These are phyloP conservation scores for Clangula hyemalis DNA, from an alignment of 2,797 vertebrate genomes.

Conservation along the genomic window DNA sequence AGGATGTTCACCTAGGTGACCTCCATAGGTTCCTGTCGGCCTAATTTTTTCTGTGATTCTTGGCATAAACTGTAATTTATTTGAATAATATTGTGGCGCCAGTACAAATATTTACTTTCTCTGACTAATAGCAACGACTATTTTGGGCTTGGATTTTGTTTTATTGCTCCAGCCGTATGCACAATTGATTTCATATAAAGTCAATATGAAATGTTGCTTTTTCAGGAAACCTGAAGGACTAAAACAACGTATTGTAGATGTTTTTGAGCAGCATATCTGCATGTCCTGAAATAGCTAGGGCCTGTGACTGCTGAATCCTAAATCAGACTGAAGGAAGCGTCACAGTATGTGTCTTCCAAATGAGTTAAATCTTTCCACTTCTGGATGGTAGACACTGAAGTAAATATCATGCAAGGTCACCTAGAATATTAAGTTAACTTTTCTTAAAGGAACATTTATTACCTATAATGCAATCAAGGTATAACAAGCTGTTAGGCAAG, in stretches of 20 bases:
- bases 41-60: background rate
- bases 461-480: background rate
- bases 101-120: background rate
- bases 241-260: background rate
- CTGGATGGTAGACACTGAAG: background rate
- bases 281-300: background rate
- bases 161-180: background rate
- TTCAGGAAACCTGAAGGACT: background rate
- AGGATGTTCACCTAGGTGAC: background rate
- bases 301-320: background rate
- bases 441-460: background rate
- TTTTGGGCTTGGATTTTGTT: background rate
- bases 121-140: background rate
- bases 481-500: background rate
- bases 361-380: constrained; percentile 28
- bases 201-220: background rate
- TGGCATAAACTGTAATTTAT: background rate
- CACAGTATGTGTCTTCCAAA: background rate
- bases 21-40: background rate
- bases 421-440: background rate
- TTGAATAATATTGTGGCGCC: background rate
- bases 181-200: background rate
- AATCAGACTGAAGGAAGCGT: background rate
- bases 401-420: background rate
- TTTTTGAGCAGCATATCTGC: background rate